Percentiles rank a stretch among this genome's conserved stretches.
Evolutionary conservation across 1,140 invertebrate genomes (phyloP).

Genomic region (Phenacoccus solenopsis): DNA sequence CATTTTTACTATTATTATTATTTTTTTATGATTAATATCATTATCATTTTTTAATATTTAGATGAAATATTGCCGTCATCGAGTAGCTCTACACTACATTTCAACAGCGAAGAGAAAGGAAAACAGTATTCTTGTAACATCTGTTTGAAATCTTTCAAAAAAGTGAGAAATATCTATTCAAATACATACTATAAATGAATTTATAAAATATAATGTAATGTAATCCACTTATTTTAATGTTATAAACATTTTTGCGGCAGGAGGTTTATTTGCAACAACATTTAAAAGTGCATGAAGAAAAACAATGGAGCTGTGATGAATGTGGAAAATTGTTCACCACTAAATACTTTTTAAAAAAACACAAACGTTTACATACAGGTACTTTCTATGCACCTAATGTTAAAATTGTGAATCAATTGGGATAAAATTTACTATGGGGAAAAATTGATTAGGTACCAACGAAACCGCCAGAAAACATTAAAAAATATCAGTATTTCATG

Average conservation of each 20-base stretch:
- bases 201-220: constrained; percentile 10
- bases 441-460: too few species aligned
- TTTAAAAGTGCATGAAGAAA: constrained; percentile 42
- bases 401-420: too few species aligned
- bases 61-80: too few species aligned
- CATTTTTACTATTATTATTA: too few species aligned
- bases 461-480: too few species aligned
- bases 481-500: too few species aligned
- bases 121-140: constrained; percentile 33
- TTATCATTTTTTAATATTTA: too few species aligned
- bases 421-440: too few species aligned
- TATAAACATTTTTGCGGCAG: constrained; percentile 29
- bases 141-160: constrained; percentile 40
- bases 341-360: constrained; percentile 81
- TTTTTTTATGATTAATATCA: too few species aligned
- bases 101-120: constrained; percentile 23
- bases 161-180: constrained; percentile 33
- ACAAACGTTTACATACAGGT: constrained; percentile 62
- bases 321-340: constrained; percentile 75
- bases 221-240: neutral
- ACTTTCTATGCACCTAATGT: constrained; percentile 26
- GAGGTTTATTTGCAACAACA: constrained; percentile 42
- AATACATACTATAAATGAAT: neutral
- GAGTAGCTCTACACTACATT: too few species aligned
- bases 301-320: constrained; percentile 69